These are phyloP conservation scores for Amphipyra tragopoginis DNA, from an alignment of 2,888 invertebrate species.

Conservation along the genomic window DNA sequence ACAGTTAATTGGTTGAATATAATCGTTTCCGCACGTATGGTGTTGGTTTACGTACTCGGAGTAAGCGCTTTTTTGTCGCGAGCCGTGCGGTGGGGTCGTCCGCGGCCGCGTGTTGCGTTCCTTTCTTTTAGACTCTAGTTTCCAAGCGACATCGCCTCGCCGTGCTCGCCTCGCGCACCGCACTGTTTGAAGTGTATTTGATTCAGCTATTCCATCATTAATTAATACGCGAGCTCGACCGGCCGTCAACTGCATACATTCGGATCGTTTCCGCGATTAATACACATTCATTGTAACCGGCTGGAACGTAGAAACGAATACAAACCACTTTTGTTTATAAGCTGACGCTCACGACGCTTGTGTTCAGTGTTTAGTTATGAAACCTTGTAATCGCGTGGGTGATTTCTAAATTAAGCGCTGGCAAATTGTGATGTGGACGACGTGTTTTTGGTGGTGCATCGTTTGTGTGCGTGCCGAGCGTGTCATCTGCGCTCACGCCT, in stretches of 20 bases:
- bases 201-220: slow-evolving; percentile 45
- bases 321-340: slow-evolving; percentile 80
- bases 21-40: slow-evolving; percentile 61
- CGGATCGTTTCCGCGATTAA: slow-evolving; percentile 68
- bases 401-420: slow-evolving; percentile 81
- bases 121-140: slow-evolving; percentile 79
- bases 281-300: slow-evolving; percentile 68
- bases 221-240: slow-evolving; percentile 55
- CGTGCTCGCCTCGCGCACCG: slow-evolving; percentile 70
- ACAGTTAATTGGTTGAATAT: slow-evolving; percentile 60
- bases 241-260: slow-evolving; percentile 58
- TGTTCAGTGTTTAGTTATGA: slow-evolving; percentile 77
- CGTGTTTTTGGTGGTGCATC: slow-evolving; percentile 72
- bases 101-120: slow-evolving; percentile 65
- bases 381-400: slow-evolving; percentile 83
- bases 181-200: slow-evolving; percentile 51
- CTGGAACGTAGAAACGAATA: slow-evolving; percentile 63
- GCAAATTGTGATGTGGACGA: slow-evolving; percentile 75
- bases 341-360: slow-evolving; percentile 71
- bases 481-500: slow-evolving; percentile 32
- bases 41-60: slow-evolving; percentile 35
- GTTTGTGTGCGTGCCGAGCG: slow-evolving; percentile 53
- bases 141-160: slow-evolving; percentile 69
- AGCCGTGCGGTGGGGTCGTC: slow-evolving; percentile 66
- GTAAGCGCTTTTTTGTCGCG: slow-evolving; percentile 65